A percentile compares a stretch with the other conserved stretches of the same genome.
These are phyloP conservation scores for Sebastes trivittatus DNA, from an alignment of 2,797 vertebrate genomes.

Conservation along the genomic window DNA sequence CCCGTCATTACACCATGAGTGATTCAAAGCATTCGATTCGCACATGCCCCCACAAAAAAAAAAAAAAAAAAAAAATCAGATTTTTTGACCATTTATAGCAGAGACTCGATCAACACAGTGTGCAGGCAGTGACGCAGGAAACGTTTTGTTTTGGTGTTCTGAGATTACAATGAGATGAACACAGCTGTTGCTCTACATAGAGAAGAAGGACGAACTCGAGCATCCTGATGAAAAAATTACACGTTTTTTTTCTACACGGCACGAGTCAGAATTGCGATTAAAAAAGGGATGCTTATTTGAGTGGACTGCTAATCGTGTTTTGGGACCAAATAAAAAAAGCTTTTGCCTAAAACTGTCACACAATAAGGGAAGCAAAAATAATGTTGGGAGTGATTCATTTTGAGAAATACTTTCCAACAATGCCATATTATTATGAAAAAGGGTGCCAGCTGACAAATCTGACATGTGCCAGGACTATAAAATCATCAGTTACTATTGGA, in stretches of 20 bases:
- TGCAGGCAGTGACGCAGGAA: slow-evolving; percentile 16
- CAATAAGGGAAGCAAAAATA: not conserved
- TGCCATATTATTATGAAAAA: not conserved
- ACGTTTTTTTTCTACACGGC: not conserved
- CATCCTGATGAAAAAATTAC: not conserved
- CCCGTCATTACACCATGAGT: not conserved
- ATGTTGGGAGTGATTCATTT: not conserved
- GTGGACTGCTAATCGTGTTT: not conserved
- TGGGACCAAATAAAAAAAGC: slow-evolving; percentile 3
- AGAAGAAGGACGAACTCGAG: not conserved
- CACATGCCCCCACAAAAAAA: not conserved
- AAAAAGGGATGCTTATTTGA: not conserved
- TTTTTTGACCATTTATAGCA: slow-evolving; percentile 54
- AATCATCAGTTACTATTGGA: not conserved
- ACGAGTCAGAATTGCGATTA: not conserved
- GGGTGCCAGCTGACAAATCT: not conserved
- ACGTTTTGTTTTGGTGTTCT: slow-evolving; percentile 19
- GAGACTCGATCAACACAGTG: slow-evolving; percentile 4
- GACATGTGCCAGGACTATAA: not conserved
- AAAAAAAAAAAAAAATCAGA: not conserved
- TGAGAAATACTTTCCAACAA: not conserved
- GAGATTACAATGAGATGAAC: slow-evolving; percentile 16
- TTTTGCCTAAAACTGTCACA: not conserved
- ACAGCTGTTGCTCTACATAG: slow-evolving; percentile 23
- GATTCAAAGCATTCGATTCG: slow-evolving; percentile 17